Percentiles rank a stretch among this genome's conserved stretches.
These are phyloP conservation scores for Bembecia ichneumoniformis DNA, from an alignment of 2,888 invertebrate genomes.

Conservation along the genomic window DNA sequence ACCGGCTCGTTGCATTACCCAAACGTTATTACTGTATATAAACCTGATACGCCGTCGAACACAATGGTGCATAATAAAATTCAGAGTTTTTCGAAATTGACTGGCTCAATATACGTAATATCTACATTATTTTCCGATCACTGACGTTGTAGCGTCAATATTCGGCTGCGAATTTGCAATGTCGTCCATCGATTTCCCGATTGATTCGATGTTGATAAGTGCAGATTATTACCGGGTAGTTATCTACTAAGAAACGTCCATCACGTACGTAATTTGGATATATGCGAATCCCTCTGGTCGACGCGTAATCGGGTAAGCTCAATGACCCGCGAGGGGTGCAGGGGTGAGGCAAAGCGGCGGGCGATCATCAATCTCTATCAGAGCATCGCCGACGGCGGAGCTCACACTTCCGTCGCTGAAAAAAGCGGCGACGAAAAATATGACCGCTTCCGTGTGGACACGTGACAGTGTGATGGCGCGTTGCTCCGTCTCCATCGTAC, in stretches of 20 bases:
- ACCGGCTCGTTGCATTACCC: conserved; percentile 7
- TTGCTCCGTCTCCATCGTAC: not conserved
- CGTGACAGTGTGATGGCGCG: conserved; percentile 15
- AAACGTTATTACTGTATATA: not conserved
- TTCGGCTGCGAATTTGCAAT: conserved; percentile 2
- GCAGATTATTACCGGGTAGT: conserved; percentile 39
- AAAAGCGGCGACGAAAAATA: conserved; percentile 54
- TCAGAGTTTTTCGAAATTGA: conserved; percentile 17
- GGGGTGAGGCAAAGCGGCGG: conserved; percentile 20
- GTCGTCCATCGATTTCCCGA: conserved; percentile 11
- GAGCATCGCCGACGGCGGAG: conserved; percentile 35
- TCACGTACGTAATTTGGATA: conserved; percentile 67
- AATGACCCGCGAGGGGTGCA: conserved; percentile 35
- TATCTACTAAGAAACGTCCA: conserved; percentile 63
- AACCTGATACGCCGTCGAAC: conserved; percentile 5
- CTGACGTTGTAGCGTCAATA: not conserved
- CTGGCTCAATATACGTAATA: conserved; percentile 2
- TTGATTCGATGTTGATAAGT: conserved; percentile 10
- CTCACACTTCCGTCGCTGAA: conserved; percentile 34
- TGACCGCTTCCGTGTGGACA: conserved; percentile 40
- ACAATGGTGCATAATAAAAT: conserved; percentile 23
- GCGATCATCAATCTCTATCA: conserved; percentile 70
- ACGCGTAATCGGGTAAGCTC: conserved; percentile 55
- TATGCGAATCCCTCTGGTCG: conserved; percentile 59
- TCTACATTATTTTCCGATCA: conserved; percentile 12